Evolutionary conservation across 2,888 invertebrate species (phyloP).

Genomic region (Noctua janthe): DNA sequence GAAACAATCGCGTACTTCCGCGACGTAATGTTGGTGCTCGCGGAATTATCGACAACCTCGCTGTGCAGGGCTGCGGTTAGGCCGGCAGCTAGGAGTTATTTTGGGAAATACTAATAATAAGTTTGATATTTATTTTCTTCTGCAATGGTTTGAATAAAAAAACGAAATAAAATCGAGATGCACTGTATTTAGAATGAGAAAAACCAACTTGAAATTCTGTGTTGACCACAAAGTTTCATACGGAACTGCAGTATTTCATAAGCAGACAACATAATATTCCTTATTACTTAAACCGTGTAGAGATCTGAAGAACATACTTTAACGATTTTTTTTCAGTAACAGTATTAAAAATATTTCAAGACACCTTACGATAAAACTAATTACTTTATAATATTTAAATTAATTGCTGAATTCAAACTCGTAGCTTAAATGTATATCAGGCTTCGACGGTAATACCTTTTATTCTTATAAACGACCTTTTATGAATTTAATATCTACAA

Average conservation of each 20-base stretch:
- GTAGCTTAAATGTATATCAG: slow-evolving; percentile 42
- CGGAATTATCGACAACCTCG: slow-evolving; percentile 66
- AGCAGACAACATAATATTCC: not conserved
- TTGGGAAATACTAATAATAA: no score
- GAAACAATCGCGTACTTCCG: slow-evolving; percentile 65
- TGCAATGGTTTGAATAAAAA: no score
- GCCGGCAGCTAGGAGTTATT: slow-evolving; percentile 19
- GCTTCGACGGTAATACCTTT: slow-evolving; percentile 38
- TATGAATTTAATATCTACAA: slow-evolving; percentile 49
- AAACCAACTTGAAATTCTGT: not conserved
- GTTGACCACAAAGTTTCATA: not conserved
- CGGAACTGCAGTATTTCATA: not conserved
- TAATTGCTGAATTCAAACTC: slow-evolving; percentile 25
- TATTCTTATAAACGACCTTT: slow-evolving; percentile 47
- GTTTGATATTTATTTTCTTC: no score
- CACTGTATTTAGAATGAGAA: not conserved
- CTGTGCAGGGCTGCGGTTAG: slow-evolving; percentile 28
- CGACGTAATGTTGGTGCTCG: slow-evolving; percentile 61
- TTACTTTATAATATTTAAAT: slow-evolving; percentile 42
- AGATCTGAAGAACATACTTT: not conserved
- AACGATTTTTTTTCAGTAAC: no score
- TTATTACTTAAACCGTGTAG: not conserved
- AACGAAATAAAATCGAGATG: not conserved
- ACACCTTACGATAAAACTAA: slow-evolving; percentile 23
- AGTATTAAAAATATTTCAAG: slow-evolving; percentile 6